Evolutionary conservation across 1,140 invertebrate genomes (phyloP), one percentile per base, ranked within the genome.

Genomic region (Paracyclopina nana): DNA sequence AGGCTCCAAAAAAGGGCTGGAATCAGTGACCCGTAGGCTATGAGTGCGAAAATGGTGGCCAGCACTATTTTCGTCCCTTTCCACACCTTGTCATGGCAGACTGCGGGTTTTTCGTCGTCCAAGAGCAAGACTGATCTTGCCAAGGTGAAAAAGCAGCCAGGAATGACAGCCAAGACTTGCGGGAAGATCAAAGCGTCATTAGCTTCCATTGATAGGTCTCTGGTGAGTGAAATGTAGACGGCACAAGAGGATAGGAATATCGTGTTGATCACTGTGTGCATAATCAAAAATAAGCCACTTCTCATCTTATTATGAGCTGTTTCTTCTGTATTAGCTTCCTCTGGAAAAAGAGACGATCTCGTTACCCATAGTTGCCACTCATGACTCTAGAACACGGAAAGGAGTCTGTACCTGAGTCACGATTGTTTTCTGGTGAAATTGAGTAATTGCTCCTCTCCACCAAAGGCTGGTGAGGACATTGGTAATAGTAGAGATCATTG

Each of bases 151-250:
- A n/a, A n/a, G n/a, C n/a, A n/a, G n/a, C 45, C 45, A 3, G 45
- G 45, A n/a, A 48, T 29, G n/a, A 48, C 27, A 16, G 25, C 22
- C 9, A 48, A 20, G 22, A 48, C 27, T 14, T 28, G 28, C 22
- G 45, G 45, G n/a, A 48, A 27, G 22, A 48, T 29, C 4, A 48
- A 27, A 28, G 45, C 45, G 22, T 48, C 45, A 6, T 26, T 29
- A 2, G 45, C 27, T 11, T 22, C 30, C 12, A 16, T 28, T 24
- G 25, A 26, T 14, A 48, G 28, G 8, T 48, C 27, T 28, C 27
- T 26, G 22, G 45, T 28, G 27, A 29, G 14, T 12, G 16, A 28
- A 11, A 48, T 8, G 30, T 48, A 48, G 4, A 48, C 8, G 14
- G 45, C 27, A 27, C 20, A 22, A n/a, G 25, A 16, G 22, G 25